Evolutionary conservation across 2,888 invertebrate genomes (phyloP).

Genomic region (Catonia carolina): DNA sequence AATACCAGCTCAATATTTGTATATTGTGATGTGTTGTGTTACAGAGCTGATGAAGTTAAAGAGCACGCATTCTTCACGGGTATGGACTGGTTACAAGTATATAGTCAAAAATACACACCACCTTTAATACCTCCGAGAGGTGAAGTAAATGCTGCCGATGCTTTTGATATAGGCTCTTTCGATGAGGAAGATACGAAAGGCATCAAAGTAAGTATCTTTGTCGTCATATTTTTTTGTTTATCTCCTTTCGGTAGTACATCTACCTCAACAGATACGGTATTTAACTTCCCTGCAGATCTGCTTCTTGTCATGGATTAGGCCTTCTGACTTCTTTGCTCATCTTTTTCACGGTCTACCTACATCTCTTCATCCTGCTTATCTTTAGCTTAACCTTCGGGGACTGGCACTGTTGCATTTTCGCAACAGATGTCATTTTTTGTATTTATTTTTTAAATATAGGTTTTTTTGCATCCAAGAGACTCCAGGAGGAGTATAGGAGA

Average conservation of each 20-base stretch:
- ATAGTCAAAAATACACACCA: constrained; percentile 96
- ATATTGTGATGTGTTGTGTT: constrained; percentile 34
- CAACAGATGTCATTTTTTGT: too few species aligned
- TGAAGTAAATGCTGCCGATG: constrained; percentile 99
- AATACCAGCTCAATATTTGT: too few species aligned
- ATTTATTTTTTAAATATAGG: too few species aligned
- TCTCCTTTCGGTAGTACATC: background rate
- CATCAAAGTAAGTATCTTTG: constrained; percentile 64
- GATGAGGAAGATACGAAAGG: constrained; percentile 99
- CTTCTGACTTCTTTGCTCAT: too few species aligned
- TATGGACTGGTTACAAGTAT: constrained; percentile 99
- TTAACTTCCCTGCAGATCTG: too few species aligned
- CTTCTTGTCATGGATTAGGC: too few species aligned
- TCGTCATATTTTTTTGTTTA: background rate
- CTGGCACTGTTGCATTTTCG: too few species aligned
- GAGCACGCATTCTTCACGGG: constrained; percentile 96
- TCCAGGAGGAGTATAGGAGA: too few species aligned
- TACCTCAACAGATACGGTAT: background rate
- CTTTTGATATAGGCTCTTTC: constrained; percentile 99
- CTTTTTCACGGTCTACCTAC: too few species aligned
- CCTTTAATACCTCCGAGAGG: constrained; percentile 97
- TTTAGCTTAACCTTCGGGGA: too few species aligned
- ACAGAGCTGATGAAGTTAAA: constrained; percentile 92
- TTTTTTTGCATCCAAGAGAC: too few species aligned
- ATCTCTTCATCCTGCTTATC: too few species aligned